These are phyloP conservation scores for Tragelaphus buxtoni DNA, from an alignment of 2,113 vertebrate genomes.

Conservation along the genomic window DNA sequence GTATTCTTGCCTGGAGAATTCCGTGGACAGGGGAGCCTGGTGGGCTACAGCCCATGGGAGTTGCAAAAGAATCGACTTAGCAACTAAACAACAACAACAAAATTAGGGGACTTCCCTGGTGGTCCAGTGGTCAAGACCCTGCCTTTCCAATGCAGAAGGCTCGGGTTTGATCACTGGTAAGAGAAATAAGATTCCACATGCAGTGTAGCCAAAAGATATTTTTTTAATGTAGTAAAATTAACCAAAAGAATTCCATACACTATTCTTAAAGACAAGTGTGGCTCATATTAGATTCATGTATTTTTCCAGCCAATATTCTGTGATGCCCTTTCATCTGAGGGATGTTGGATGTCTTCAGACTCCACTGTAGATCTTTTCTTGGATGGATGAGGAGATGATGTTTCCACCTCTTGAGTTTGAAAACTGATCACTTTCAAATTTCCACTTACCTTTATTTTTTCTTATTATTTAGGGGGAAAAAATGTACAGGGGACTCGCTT, in stretches of 20 bases:
- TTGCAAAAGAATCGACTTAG: neutral
- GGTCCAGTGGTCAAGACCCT: neutral
- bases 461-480: slow-evolving; percentile 1
- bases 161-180: neutral
- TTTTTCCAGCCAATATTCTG: slow-evolving; percentile 34
- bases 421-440: neutral
- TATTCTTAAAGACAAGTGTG: slow-evolving; percentile 4
- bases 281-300: neutral
- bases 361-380: neutral
- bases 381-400: neutral
- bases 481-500: neutral
- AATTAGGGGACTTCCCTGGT: neutral
- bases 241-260: neutral
- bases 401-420: neutral
- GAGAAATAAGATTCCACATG: neutral
- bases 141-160: neutral
- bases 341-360: neutral
- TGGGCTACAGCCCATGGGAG: neutral
- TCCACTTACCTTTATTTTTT: neutral
- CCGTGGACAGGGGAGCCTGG: neutral
- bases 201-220: neutral
- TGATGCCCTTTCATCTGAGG: slow-evolving; percentile 6
- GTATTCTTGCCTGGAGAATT: neutral
- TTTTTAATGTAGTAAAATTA: neutral
- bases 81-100: neutral